A percentile compares a stretch with the other conserved stretches of the same genome.
phyloP scores from a whole-genome alignment of 2,888 invertebrate species.

The Cantharis nigra region DNA sequence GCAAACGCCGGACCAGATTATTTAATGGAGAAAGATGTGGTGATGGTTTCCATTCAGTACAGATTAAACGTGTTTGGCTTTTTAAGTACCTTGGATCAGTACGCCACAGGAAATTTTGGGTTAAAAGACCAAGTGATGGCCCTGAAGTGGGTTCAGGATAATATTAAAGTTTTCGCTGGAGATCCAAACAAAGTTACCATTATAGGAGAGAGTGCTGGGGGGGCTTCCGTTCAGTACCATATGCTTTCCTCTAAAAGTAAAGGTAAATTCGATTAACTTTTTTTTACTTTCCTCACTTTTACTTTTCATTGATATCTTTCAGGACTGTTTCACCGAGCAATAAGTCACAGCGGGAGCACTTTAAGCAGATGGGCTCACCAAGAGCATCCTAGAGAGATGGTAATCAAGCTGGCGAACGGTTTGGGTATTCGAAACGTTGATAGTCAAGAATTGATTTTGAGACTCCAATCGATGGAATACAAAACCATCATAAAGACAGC shows the following conservation, averaged over 20 bases:
- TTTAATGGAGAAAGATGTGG: slow-evolving; percentile 36
- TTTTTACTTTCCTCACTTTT: background rate
- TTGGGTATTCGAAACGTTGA: slow-evolving; percentile 3
- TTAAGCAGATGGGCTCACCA: slow-evolving; percentile 18
- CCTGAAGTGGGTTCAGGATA: slow-evolving; percentile 27
- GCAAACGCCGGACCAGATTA: slow-evolving; percentile 29
- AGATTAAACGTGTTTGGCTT: slow-evolving; percentile 32
- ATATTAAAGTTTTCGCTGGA: slow-evolving; percentile 31
- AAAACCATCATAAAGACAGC: slow-evolving; percentile 4
- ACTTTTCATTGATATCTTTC: background rate
- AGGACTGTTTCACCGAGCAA: slow-evolving; percentile 19
- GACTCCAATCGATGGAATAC: slow-evolving; percentile 10
- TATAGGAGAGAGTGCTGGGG: slow-evolving; percentile 34
- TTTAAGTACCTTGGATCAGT: slow-evolving; percentile 35
- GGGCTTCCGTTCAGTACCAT: slow-evolving; percentile 27
- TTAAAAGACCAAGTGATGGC: slow-evolving; percentile 33
- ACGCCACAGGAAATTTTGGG: slow-evolving; percentile 36
- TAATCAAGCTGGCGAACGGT: background rate
- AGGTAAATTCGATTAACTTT: background rate
- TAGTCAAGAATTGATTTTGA: background rate
- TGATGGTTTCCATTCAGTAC: slow-evolving; percentile 34
- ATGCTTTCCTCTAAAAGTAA: slow-evolving; percentile 18
- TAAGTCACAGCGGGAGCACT: slow-evolving; percentile 20
- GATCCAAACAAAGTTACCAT: slow-evolving; percentile 30
- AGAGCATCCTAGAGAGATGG: slow-evolving; percentile 6